Conservation (phyloP, 2,888 invertebrate species). For the Ormyrus labotus region DNA sequence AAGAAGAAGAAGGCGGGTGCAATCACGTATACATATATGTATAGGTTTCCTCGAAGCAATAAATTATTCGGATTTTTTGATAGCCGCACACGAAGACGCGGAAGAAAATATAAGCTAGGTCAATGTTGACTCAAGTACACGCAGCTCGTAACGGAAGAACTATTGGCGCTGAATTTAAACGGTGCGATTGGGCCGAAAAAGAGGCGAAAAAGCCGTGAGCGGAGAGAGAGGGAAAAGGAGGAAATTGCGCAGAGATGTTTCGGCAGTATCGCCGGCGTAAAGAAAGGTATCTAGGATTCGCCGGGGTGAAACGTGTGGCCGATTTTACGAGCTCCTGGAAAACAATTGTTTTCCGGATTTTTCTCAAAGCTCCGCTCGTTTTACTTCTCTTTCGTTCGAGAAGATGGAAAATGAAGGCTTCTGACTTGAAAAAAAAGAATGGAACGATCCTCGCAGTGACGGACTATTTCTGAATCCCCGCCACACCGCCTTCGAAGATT, state of each 20-base stretch:
- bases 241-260: conserved; percentile 23
- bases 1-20: neutral
- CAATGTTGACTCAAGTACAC: conserved; percentile 6
- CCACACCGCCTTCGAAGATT: conserved; percentile 2
- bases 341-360: conserved; percentile 53
- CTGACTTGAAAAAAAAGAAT: too few species aligned
- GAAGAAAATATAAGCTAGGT: conserved; percentile 13
- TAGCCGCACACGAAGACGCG: neutral
- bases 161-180: conserved; percentile 41
- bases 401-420: too few species aligned
- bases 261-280: neutral
- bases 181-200: conserved; percentile 35
- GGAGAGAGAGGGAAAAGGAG: neutral
- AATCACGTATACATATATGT: too few species aligned
- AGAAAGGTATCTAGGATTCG: conserved; percentile 23
- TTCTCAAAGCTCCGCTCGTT: too few species aligned
- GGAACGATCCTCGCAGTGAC: conserved; percentile 18
- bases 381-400: too few species aligned
- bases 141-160: conserved; percentile 22
- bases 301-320: conserved; percentile 31
- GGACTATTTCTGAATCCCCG: neutral
- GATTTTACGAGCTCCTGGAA: conserved; percentile 38
- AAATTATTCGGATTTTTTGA: conserved; percentile 51
- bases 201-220: neutral
- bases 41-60: conserved; percentile 16